Evolutionary conservation across 2,888 invertebrate species (phyloP), one percentile per base, ranked within the genome.

Genomic region (Caenorhabditis afra): DNA sequence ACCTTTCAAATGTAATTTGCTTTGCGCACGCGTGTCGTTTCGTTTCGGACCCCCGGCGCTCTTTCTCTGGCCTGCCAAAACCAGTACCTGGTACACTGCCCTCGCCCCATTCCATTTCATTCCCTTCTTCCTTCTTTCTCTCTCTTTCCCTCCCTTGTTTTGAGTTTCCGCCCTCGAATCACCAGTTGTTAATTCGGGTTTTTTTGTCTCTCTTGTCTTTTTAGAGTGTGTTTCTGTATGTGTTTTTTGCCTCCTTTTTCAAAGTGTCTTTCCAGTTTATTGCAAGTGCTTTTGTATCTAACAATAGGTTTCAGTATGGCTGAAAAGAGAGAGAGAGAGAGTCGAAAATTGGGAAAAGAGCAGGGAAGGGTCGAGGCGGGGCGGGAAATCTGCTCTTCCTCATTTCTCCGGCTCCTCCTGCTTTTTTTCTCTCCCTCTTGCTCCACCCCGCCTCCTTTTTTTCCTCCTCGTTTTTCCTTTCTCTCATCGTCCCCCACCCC

Each of bases 1-100:
- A 71, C 71, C 61, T 64, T 62, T 64, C 49, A 53, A 61, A 57
- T 50, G 64, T 57, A 71, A 57, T 71, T 75, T 67, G 52, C 59
- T 75, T 67, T 75, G 68, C 59, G 68, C 68, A 50, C 59, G 67
- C 67, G 57, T 49, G 57, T 39, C 23, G 14, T 22, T 18, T 22
- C 29, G 47, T 12, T 50, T 44, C 57, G 65, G 58, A 50, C 58
- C 58, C 45, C 18, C 47, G 41, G 29, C 29, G 29, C 61, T 62
- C 55, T 53, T 41, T 57, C 52, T 55, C 47, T 62, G n/a, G 18
- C 53, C 22, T 18, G 8, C 58, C 50, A 73, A 71, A 73, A 73
- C 64, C 57, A 64, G 73, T 73, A 73, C 64, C 58, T 57, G 64
- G 52, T 29, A 29, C 29, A 29, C 29, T 29, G 29, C 29, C 29